These are phyloP conservation scores for Bos javanicus DNA, from an alignment of 2,113 vertebrate species.

Conservation along the genomic window DNA sequence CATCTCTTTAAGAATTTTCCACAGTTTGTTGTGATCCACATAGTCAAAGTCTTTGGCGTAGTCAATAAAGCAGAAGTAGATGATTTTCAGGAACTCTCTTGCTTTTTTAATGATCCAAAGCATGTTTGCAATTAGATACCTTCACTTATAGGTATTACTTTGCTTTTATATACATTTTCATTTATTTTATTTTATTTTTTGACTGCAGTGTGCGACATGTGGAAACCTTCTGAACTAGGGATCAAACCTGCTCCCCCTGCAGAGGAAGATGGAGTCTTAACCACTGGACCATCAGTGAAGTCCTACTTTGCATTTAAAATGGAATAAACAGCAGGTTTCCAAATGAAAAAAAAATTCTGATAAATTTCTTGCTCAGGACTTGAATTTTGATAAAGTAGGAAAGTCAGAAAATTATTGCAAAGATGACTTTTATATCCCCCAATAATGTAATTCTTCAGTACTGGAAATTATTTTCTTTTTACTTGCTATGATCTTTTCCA, in stretches of 20 bases:
- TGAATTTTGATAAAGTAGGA: conserved; percentile 16
- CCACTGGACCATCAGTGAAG: not conserved
- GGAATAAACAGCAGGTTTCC: not conserved
- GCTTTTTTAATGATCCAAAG: not conserved
- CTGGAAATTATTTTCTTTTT: not conserved
- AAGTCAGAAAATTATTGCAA: not conserved
- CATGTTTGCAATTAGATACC: not conserved
- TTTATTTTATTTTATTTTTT: not conserved
- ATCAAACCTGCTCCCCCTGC: not conserved
- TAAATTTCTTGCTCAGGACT: not conserved
- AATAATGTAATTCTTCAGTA: not conserved
- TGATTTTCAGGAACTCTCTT: not conserved
- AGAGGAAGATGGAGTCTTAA: not conserved
- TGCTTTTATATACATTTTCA: not conserved
- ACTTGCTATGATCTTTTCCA: not conserved
- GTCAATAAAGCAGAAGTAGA: not conserved
- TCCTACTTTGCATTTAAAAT: not conserved
- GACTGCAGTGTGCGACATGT: not conserved
- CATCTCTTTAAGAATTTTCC: not conserved
- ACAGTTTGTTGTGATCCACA: not conserved
- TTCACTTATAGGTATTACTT: not conserved
- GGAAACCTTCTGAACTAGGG: not conserved
- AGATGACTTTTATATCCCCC: not conserved
- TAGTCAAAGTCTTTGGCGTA: fast-evolving
- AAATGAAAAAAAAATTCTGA: not conserved